Evolutionary conservation across 2,888 invertebrate genomes (phyloP).

Genomic region (Drosophila emarginata): DNA sequence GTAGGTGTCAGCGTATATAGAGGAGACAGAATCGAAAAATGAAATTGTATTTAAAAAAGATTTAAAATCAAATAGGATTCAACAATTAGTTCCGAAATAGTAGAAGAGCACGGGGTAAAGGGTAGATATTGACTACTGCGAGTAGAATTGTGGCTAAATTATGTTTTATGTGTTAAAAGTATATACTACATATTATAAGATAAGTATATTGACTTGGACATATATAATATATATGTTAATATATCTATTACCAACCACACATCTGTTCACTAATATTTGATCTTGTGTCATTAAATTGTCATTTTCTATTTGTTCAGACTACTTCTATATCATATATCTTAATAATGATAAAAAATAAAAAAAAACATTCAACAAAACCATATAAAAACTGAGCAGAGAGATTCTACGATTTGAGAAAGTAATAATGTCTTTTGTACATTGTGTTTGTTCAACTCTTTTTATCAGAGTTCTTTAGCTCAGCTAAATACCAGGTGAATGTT

Average conservation of each 20-base stretch:
- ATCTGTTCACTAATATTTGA: constrained; percentile 49
- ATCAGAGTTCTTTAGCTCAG: constrained; percentile 85
- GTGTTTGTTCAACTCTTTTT: constrained; percentile 72
- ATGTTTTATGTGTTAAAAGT: constrained; percentile 47
- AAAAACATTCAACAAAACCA: neutral
- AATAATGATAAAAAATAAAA: neutral
- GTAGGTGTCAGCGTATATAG: constrained; percentile 50
- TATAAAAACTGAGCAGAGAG: constrained; percentile 22
- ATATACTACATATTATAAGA: constrained; percentile 54
- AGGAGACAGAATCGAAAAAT: constrained; percentile 35
- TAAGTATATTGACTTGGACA: constrained; percentile 65
- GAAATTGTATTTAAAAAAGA: constrained; percentile 30
- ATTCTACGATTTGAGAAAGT: constrained; percentile 59
- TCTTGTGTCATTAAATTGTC: constrained; percentile 23
- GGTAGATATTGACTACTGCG: constrained; percentile 33
- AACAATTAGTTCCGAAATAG: constrained; percentile 20
- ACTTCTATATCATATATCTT: constrained; percentile 29
- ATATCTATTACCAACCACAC: constrained; percentile 44
- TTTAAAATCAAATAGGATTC: constrained; percentile 14
- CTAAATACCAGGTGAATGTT: constrained; percentile 92
- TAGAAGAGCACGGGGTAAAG: constrained; percentile 15
- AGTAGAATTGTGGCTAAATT: constrained; percentile 60
- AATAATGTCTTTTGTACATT: constrained; percentile 74
- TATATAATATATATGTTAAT: constrained; percentile 24
- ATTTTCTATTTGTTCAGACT: constrained; percentile 45